Evolutionary conservation across 64 coral and sea anemone genomes (phyloP), one percentile per base, ranked within the genome.

Genomic region (Stylophora pistillata): DNA sequence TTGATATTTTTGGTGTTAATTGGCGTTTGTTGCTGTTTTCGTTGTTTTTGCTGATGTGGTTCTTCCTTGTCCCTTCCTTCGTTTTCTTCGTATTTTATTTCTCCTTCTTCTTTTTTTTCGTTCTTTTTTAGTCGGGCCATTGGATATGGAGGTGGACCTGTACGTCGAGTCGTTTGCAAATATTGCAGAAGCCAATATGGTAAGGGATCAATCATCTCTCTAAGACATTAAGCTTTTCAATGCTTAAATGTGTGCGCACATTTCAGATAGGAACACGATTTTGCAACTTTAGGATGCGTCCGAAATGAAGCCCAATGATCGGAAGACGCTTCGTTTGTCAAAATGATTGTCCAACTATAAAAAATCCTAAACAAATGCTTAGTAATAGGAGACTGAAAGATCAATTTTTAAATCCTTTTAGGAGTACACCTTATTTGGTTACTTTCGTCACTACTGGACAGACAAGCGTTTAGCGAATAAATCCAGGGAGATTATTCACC

Each of bases 371-470:
- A 47, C 7, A 47, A 47, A 47, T 3, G 37, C 37, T 4, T 47
- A 3, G 55, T 18, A 3, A 15, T 41, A 17, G 5, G 2, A 76
- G 3, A 15, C 7, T 6, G 41, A 17, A 76, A 0, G 2, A 21
- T 53, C 13, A 5, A 25, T 77, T 6, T 30, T 29, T 30, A 26
- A 15, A 31, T 59, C 59, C 25, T 54, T 54, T 28, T 28, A 95
- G 93, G 93, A 95, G 37, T 70, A 87, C 37, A 63, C 88, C 14
- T 53, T 95, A 52, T 93, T 89, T 87, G 31, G 88, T 0, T 96
- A 93, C 53, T 82, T 96, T 53, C 81, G 77, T 14, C 94, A 96
- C 66, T 81, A 81, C 23, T 96, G 94, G 94, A 87, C 62, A 31
- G 94, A 96, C 34, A 68, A 89, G 7, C 87, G 94, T 29, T 81